Base-by-base conservation (phyloP, 2,888 invertebrate genomes). In the Adelphocoris suturalis region DNA sequence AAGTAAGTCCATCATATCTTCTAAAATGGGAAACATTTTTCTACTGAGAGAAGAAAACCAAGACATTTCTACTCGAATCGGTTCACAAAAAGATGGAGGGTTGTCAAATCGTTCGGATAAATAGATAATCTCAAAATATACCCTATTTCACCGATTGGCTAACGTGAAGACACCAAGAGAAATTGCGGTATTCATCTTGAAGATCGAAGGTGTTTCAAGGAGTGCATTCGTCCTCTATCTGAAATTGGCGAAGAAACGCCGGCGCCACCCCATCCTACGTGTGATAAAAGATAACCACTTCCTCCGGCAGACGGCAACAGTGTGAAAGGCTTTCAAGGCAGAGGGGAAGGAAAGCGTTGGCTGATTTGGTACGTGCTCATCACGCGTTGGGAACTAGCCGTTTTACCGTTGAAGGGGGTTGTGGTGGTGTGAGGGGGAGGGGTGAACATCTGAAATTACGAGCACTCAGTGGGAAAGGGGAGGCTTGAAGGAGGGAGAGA, bases 231-330 rank as follows among this genome's bases (percentile, higher is more conserved):
- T 68, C 68, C 68, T 23, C 23, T 0, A n/a, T 23, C 52, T 52
- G 11, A 23, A 23, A 68, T 68, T 68, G 68, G 27, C 68, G 68
- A 12, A 3, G 68, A 68, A 68, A 57, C 14, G 19, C 68, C 11
- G 11, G 16, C 14, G 19, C 68, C 11, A 0, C 23, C 19, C n/a
- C 23, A 23, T 68, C 13, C 19, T 5, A 23, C 19, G 16, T 19
- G 9, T 27, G 68, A 68, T 68, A 68, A 68, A 68, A 68, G 68
- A 23, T 23, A 68, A 68, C 68, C 19, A 68, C 68, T 68, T 68
- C 68, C 68, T 68, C 68, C 68, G 68, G 23, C 23, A 23, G 68
- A 23, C 61, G 23, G 23, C 68, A 23, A 23, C 68, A 12, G 68
- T 68, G 68, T 68, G 9, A 68, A 68, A 19, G 23, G 68, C 19